Evolutionary conservation across 2,797 vertebrate species (phyloP).

Genomic region (Pyrocephalus nanus): DNA sequence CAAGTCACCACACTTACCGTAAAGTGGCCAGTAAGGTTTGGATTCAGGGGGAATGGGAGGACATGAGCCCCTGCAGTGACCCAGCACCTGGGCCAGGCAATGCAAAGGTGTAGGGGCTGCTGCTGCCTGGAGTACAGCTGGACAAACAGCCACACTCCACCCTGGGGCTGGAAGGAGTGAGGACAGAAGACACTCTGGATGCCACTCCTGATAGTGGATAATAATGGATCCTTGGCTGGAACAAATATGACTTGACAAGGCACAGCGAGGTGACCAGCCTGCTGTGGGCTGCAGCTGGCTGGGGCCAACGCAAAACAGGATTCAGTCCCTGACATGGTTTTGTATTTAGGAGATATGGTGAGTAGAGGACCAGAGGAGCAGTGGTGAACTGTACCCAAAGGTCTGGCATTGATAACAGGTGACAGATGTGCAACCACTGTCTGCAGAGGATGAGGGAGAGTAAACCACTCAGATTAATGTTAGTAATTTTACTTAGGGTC

Average conservation of each 20-base stretch:
- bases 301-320: accelerated
- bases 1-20: neutral
- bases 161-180: neutral
- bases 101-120: accelerated
- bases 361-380: neutral
- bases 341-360: accelerated
- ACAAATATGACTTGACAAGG: neutral
- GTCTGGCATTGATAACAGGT: neutral
- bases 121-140: neutral
- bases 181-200: neutral
- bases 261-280: neutral
- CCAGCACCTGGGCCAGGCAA: neutral
- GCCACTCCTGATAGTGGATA: neutral
- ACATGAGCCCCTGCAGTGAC: neutral
- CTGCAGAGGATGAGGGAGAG: neutral
- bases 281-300: neutral
- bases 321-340: neutral
- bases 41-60: neutral
- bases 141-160: neutral
- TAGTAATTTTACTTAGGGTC: neutral
- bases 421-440: accelerated
- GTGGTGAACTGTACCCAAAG: neutral
- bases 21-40: neutral
- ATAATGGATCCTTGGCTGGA: neutral
- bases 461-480: neutral